A percentile compares a stretch with the other conserved stretches of the same genome.
These are phyloP conservation scores for Probosciger aterrimus DNA, from an alignment of 2,113 vertebrate genomes.

Conservation along the genomic window DNA sequence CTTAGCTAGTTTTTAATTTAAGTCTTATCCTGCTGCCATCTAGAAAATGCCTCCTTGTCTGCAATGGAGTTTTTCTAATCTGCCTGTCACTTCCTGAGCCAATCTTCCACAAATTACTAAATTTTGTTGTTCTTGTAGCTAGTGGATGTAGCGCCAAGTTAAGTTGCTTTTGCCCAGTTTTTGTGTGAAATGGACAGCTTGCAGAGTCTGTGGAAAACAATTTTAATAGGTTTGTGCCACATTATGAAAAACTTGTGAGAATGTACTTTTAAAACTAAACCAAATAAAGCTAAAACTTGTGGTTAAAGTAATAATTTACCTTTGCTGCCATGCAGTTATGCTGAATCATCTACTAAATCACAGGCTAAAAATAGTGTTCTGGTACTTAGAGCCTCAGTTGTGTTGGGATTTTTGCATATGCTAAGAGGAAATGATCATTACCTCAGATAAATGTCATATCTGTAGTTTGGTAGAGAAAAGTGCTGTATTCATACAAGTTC, in stretches of 20 bases:
- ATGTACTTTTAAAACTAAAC: not conserved
- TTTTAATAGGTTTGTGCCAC: not conserved
- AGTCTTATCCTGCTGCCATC: not conserved
- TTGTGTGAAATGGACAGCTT: not conserved
- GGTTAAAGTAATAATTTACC: not conserved
- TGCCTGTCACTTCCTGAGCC: not conserved
- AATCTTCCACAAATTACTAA: not conserved
- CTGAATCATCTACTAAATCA: not conserved
- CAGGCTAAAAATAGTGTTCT: not conserved
- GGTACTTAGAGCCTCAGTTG: not conserved
- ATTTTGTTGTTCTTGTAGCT: not conserved
- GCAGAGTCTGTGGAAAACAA: not conserved
- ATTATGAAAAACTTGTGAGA: not conserved
- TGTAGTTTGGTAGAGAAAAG: not conserved
- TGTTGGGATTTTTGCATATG: not conserved
- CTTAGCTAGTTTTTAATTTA: slow-evolving; percentile 4
- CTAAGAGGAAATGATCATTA: not conserved
- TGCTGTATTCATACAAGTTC: not conserved
- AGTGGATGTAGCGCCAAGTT: not conserved
- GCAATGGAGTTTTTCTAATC: slow-evolving; percentile 12
- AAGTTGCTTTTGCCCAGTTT: slow-evolving; percentile 7
- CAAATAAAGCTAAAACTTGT: not conserved
- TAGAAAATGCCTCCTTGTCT: not conserved
- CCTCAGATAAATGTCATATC: not conserved
- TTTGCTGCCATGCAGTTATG: not conserved